Percentiles rank a stretch among this genome's conserved stretches.
Conservation (phyloP, 2,113 vertebrate species). For the Prunella fulvescens region DNA sequence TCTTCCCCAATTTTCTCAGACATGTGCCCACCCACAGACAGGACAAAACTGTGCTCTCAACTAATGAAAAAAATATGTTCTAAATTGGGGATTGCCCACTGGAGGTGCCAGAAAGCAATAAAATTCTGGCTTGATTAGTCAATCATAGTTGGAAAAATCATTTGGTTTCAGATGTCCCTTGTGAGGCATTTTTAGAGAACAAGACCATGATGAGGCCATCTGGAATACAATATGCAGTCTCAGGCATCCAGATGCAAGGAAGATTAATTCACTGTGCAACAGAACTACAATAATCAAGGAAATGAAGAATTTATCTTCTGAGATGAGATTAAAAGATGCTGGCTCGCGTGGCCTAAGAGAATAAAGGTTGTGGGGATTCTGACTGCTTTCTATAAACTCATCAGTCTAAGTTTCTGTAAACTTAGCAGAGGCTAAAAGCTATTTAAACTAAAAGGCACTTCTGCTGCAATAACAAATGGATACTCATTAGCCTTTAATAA, state of each 20-base stretch:
- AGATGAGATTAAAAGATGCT: constrained; percentile 32
- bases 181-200: constrained; percentile 24
- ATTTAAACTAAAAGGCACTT: neutral
- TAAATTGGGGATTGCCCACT: neutral
- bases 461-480: neutral
- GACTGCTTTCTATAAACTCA: neutral
- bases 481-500: neutral
- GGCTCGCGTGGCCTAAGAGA: neutral
- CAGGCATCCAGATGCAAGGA: neutral
- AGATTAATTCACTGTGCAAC: constrained; percentile 21
- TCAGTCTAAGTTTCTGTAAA: neutral
- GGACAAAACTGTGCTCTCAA: neutral
- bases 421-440: neutral
- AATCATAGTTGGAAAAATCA: constrained; percentile 1
- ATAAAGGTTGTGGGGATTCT: neutral
- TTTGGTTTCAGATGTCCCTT: constrained; percentile 9
- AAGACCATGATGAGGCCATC: constrained; percentile 33
- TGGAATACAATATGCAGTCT: constrained; percentile 41
- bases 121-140: constrained; percentile 19
- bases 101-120: neutral
- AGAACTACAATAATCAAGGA: constrained; percentile 22
- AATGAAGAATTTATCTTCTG: constrained; percentile 32
- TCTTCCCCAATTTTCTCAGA: neutral
- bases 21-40: neutral
- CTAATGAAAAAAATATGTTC: neutral